phyloP scores from a whole-genome alignment of 2,113 vertebrate genomes.

The Neolamprologus caudopunctatus region DNA sequence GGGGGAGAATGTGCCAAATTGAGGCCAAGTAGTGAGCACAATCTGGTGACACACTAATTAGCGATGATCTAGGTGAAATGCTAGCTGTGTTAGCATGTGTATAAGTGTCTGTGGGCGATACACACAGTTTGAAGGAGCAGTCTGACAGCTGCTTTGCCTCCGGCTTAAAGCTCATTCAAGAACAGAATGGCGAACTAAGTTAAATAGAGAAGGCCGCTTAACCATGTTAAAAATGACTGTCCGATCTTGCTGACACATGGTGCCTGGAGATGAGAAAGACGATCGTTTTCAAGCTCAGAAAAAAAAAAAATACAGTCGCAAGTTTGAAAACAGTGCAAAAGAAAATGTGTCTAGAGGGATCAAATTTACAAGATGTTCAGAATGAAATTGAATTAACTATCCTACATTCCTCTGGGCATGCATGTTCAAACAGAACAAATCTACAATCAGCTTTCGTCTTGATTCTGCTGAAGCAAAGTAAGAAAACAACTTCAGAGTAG shows the following conservation, averaged over 20 bases:
- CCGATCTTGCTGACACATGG: neutral
- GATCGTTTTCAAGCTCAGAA: neutral
- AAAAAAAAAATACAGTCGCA: neutral
- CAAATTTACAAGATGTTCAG: conserved; percentile 41
- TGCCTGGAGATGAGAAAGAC: neutral
- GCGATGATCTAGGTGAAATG: conserved; percentile 53
- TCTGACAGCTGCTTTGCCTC: conserved; percentile 53
- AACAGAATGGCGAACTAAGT: conserved; percentile 16
- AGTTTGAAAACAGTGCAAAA: conserved; percentile 15
- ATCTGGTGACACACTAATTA: conserved; percentile 64
- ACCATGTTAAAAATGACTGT: neutral
- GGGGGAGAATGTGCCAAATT: conserved; percentile 12
- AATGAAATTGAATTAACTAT: conserved; percentile 47
- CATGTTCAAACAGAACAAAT: conserved; percentile 4
- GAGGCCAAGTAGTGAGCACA: conserved; percentile 26
- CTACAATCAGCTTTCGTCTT: conserved; percentile 45
- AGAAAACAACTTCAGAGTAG: conserved; percentile 10
- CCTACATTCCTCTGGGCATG: conserved; percentile 15
- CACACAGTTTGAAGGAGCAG: conserved; percentile 44
- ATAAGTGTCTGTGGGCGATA: conserved; percentile 41
- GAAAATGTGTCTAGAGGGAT: conserved; percentile 27
- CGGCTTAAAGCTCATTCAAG: conserved; percentile 34
- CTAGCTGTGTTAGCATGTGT: conserved; percentile 42
- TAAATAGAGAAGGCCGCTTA: neutral
- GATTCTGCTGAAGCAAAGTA: conserved; percentile 4